Evolutionary conservation across 2,888 invertebrate species (phyloP).

Genomic region (Scelioninae gen. 1): DNA sequence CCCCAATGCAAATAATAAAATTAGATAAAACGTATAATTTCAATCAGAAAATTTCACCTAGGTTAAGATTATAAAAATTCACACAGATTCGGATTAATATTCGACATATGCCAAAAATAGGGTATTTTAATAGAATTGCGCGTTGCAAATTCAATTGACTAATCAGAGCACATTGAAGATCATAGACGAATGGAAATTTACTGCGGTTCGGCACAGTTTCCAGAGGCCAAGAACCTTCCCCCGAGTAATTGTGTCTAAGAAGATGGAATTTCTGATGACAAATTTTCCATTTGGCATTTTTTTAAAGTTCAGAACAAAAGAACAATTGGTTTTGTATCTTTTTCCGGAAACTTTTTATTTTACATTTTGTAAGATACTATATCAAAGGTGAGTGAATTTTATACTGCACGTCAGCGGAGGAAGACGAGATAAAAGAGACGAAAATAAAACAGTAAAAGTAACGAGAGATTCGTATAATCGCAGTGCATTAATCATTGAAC

Average conservation of each 20-base stretch:
- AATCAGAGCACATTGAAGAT: constrained; percentile 25
- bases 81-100: too few relatives aligned
- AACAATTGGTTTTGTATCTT: too few relatives aligned
- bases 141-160: constrained; percentile 1
- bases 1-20: too few relatives aligned
- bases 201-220: constrained; percentile 72
- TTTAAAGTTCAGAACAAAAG: too few relatives aligned
- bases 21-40: too few relatives aligned
- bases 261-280: constrained; percentile 21
- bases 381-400: not conserved
- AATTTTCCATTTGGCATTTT: constrained; percentile 39
- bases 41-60: too few relatives aligned
- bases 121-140: not conserved
- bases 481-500: constrained; percentile 8
- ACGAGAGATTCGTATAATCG: constrained; percentile 17
- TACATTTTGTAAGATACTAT: too few relatives aligned
- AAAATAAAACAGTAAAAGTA: not conserved
- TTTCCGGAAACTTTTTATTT: too few relatives aligned
- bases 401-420: not conserved
- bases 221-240: constrained; percentile 64
- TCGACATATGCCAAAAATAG: not conserved
- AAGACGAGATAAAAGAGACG: not conserved
- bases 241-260: constrained; percentile 30
- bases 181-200: constrained; percentile 71
- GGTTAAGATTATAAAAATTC: too few relatives aligned